A percentile compares a stretch with the other conserved stretches of the same genome.
These are phyloP conservation scores for Cheilosia impressa DNA, from an alignment of 2,888 invertebrate species.

Conservation along the genomic window DNA sequence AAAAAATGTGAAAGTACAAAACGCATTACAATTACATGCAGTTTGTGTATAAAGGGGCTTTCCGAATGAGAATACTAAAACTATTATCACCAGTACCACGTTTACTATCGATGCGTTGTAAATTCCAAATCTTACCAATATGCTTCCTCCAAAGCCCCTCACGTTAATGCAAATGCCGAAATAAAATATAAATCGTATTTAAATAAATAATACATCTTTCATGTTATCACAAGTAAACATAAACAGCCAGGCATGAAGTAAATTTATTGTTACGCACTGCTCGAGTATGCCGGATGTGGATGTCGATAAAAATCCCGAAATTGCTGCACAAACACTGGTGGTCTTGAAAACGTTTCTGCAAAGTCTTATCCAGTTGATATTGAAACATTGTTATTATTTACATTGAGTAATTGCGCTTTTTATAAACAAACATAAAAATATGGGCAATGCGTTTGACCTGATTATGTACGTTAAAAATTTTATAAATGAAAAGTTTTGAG, in stretches of 20 bases:
- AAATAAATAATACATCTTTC: not conserved
- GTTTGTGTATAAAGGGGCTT: too few species aligned
- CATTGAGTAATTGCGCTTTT: not conserved
- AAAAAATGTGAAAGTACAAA: too few species aligned
- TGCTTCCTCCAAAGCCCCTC: not conserved
- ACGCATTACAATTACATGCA: too few species aligned
- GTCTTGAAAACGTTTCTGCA: not conserved
- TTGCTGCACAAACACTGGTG: not conserved
- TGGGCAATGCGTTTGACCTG: not conserved
- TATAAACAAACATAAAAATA: too few species aligned
- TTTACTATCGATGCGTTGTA: too few species aligned
- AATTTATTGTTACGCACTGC: not conserved
- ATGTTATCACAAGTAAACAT: not conserved
- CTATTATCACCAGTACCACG: too few species aligned
- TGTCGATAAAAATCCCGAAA: conserved; percentile 9
- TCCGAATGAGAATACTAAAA: too few species aligned
- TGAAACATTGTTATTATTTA: not conserved
- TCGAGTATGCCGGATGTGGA: conserved; percentile 10
- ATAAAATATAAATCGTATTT: not conserved
- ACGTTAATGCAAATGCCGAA: not conserved
- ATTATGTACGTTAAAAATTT: not conserved
- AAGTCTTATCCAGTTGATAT: not conserved
- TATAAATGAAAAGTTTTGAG: not conserved
- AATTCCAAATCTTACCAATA: not conserved
- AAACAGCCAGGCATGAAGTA: not conserved